Evolutionary conservation across 2,797 vertebrate species (phyloP).

Genomic region (Diceros bicornis): DNA sequence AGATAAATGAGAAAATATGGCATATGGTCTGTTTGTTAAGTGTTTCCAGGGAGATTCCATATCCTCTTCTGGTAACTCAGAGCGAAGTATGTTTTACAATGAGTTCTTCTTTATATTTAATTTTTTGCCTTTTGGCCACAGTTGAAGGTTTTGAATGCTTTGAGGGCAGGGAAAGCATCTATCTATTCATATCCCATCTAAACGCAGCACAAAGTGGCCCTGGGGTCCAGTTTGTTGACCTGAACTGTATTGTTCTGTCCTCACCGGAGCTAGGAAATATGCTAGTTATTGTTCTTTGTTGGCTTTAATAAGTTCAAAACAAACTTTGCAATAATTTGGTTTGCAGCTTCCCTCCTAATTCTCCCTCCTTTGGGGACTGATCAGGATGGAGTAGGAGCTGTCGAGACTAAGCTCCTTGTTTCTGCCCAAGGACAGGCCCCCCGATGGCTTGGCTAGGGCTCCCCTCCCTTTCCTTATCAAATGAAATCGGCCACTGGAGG

Average conservation of each 20-base stretch:
- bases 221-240: not conserved
- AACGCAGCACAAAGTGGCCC: not conserved
- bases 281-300: not conserved
- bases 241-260: not conserved
- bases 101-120: not conserved
- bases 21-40: not conserved
- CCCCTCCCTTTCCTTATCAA: slow-evolving; percentile 31
- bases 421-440: not conserved
- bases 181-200: not conserved
- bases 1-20: not conserved
- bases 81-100: not conserved
- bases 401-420: not conserved
- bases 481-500: slow-evolving; percentile 50
- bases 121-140: slow-evolving; percentile 19
- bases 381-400: not conserved
- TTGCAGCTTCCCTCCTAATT: slow-evolving; percentile 1
- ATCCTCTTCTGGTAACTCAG: not conserved
- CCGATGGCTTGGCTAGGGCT: not conserved
- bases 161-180: not conserved
- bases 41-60: not conserved
- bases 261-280: not conserved
- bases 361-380: not conserved
- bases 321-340: not conserved
- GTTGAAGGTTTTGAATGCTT: not conserved
- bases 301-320: slow-evolving; percentile 48